Evolutionary conservation across 2,888 invertebrate species (phyloP), one percentile per base, ranked within the genome.

Genomic region (Rhogogaster chlorosoma): DNA sequence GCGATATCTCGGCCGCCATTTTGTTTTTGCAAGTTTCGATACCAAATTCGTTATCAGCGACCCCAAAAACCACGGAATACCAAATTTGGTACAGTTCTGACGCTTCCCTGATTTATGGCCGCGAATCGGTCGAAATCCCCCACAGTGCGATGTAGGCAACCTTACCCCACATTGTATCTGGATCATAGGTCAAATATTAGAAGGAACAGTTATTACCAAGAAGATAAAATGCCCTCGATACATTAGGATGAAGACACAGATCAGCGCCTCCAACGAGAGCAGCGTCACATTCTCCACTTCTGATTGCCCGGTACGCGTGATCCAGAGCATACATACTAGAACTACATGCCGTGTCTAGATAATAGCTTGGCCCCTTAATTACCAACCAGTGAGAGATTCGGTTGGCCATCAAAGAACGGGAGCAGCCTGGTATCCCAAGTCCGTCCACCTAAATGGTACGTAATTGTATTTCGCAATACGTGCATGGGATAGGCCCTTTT

Each of bases 301-400:
- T 61, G 2, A 61, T 61, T 61, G 61, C 61, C 2, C 61, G 22
- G 3, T 61, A 61, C 0, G 61, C 61, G 26, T 61, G 61, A 26
- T 61, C 26, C 12, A 61, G 9, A 10, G 61, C 61, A 61, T 10
- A 61, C 9, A 61, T 22, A 22, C 61, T 61, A 1, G 26, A 9
- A 12, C 61, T 98, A 92, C 98, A 99, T 0, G 98, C 98, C 0
- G 98, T 98, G 93, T 99, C 98, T 15, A 98, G 95, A 0, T 97
- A 95, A 94, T 96, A 97, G 0, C 98, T 98, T 0, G 98, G 98
- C 0, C 98, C 61, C 10, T 22, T 61, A 61, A 61, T 26, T 26
- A 26, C 61, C 61, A 61, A 26, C 26, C 12, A 61, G 12, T 26
- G 26, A 61, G 61, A 61, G 9, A 61, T 61, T 61, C 61, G 61